Evolutionary conservation across 2,888 invertebrate species (phyloP), one percentile per base, ranked within the genome.

Genomic region (Caenorhabditis zanzibari): DNA sequence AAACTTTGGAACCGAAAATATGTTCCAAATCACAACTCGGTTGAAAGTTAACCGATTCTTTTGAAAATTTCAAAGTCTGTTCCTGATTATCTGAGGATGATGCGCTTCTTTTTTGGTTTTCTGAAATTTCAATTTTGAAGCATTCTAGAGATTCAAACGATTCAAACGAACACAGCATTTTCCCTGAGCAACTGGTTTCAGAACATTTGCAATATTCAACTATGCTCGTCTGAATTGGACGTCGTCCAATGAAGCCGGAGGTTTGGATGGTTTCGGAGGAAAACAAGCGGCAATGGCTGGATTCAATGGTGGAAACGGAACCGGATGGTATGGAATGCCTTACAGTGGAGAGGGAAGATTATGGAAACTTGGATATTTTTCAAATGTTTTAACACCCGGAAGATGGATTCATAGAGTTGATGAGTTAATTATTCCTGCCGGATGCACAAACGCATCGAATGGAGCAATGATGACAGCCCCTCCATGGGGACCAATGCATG

Each of bases 291-390:
- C 90, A 16, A 85, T 90, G 86, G 95, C 96, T 91, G 98, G 98
- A 54, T 98, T 98, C 93, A 98, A 98, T 93, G 98, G 96, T 73
- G 98, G 98, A 69, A 96, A 97, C 92, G 97, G 96, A 22, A 97
- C 97, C 0, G 90, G 91, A 10, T 91, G 88, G 88, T 90, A 88
- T 47, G 86, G 87, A 22, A 63, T 91, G 35, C 91, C 91, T n/a
- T 91, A 91, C 71, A 87, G 88, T 10, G 90, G 90, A 59, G 89
- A 90, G 58, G 95, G 95, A 4, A 95, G 96, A 89, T 95, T 96
- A 0, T 90, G 90, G 88, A 91, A 92, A 64, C 82, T 92, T 63
- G 90, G 91, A 41, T 90, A 91, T 56, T 92, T 90, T 61, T 90
- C 91, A 16, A 92, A 92, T 74, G 92, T 92, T 3, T 83, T 90